Conservation (phyloP, 2,797 vertebrate species). For the Cossypha heuglini region DNA sequence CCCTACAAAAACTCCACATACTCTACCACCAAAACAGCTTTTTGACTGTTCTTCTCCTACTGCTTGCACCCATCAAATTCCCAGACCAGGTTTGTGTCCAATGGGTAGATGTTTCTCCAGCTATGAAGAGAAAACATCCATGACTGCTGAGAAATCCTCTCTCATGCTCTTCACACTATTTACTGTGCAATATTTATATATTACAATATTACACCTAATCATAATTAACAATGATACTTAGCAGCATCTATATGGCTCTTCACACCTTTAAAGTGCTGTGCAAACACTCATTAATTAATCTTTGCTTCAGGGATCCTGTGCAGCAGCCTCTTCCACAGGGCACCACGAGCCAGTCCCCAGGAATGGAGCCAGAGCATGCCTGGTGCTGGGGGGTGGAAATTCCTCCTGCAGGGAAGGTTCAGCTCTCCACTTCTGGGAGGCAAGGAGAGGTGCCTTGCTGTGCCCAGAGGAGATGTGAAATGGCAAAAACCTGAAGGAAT, state of each 20-base stretch:
- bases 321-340: not conserved
- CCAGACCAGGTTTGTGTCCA: not conserved
- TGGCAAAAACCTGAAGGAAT: not conserved
- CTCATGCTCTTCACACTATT: not conserved
- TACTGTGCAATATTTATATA: conserved; percentile 50
- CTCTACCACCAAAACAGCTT: not conserved
- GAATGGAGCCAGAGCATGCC: accelerated
- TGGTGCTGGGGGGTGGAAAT: not conserved
- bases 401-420: not conserved
- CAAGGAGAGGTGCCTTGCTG: not conserved
- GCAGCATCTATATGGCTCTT: conserved; percentile 63
- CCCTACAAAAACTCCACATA: not conserved
- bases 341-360: not conserved
- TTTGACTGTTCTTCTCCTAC: not conserved
- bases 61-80: not conserved
- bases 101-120: not conserved
- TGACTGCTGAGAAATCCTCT: not conserved
- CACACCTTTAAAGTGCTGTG: conserved; percentile 62
- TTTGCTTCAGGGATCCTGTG: conserved; percentile 18
- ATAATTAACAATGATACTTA: conserved; percentile 67
- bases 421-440: not conserved
- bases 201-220: conserved; percentile 60
- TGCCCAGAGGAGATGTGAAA: not conserved
- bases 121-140: not conserved
- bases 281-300: conserved; percentile 66